Base-by-base conservation (phyloP, 2,797 vertebrate genomes). In the Lacerta agilis region DNA sequence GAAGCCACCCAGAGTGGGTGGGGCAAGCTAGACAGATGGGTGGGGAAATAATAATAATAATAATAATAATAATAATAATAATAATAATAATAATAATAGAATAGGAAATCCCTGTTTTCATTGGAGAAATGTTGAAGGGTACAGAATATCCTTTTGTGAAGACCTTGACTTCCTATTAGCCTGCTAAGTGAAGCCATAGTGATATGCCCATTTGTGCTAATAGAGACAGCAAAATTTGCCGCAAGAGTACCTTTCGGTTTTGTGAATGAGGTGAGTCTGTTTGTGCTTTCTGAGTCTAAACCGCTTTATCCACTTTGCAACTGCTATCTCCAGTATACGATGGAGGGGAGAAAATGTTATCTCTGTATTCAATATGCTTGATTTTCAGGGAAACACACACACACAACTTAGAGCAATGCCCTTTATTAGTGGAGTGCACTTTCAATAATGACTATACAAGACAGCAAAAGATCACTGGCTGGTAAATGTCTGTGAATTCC, bases 401-500 rank as follows among this genome's bases (percentile, higher is more conserved):
- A 43, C 49, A 1, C 11, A 87, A 90, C 76, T 76, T 89, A 86
- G 41, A 92, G 87, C n/a, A 75, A 91, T 88, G 82, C 45, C 87
- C 90, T 88, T 89, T 90, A 92, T 89, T 88, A 91, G 82, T 58
- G 8, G 43, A 92, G 17, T 84, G 38, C 71, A 86, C 33, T 86
- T 75, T 91, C 86, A 71, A 93, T 87, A 43, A 66, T 87, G 89
- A 81, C 93, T 43, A 78, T 0, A 0, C 78, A 93, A 91, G 91
- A 94, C 38, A 93, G 79, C 27, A 79, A 87, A 87, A 94, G 66
- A 86, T 93, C 72, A 78, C 80, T 76, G 90, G 77, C 77, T 0
- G 1, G 88, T 82, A 94, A 92, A 91, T 86, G 82, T 29, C 55
- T 88, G 90, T 92, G 49, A 55, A 94, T 88, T 91, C 45, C 61